These are phyloP conservation scores for Anolis apletophallus DNA, from an alignment of 2,797 vertebrate genomes.

Conservation along the genomic window DNA sequence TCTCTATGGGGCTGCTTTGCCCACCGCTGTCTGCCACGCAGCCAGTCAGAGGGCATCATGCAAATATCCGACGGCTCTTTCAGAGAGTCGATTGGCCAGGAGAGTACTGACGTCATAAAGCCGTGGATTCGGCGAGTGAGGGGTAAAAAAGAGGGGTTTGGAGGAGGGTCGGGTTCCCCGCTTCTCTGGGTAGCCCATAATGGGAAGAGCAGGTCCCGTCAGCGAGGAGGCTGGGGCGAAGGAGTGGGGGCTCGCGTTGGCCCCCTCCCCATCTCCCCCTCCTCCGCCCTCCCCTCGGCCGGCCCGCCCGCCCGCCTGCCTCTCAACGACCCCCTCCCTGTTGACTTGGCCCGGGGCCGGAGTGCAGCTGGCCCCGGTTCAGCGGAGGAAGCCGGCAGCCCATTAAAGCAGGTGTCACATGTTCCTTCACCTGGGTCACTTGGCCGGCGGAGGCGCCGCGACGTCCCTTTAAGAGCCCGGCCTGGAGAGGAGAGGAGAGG, in stretches of 20 bases:
- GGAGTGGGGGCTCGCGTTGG: not conserved
- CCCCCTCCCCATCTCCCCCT: not conserved
- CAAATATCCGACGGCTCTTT: not conserved
- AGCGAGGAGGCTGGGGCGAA: not conserved
- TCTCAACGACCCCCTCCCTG: conserved; percentile 32
- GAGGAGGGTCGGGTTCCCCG: not conserved
- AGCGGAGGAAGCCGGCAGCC: conserved; percentile 51
- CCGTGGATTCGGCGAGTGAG: not conserved
- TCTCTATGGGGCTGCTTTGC: not conserved
- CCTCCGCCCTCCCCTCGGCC: not conserved
- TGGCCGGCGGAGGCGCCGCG: conserved; percentile 26
- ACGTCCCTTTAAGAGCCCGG: conserved; percentile 45
- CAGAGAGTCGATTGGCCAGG: not conserved
- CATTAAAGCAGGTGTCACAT: conserved; percentile 55
- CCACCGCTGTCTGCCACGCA: not conserved
- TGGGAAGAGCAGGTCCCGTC: conserved; percentile 29
- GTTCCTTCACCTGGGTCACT: conserved; percentile 55
- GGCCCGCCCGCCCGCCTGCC: conserved; percentile 24
- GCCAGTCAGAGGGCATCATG: not conserved
- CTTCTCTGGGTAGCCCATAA: not conserved
- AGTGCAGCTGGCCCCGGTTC: conserved; percentile 43
- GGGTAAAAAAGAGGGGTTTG: not conserved
- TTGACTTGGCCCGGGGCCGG: conserved; percentile 34
- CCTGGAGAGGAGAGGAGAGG: conserved; percentile 13
- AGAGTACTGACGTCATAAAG: not conserved